phyloP scores from a whole-genome alignment of 2,888 invertebrate genomes.

The Chouioia cunea region DNA sequence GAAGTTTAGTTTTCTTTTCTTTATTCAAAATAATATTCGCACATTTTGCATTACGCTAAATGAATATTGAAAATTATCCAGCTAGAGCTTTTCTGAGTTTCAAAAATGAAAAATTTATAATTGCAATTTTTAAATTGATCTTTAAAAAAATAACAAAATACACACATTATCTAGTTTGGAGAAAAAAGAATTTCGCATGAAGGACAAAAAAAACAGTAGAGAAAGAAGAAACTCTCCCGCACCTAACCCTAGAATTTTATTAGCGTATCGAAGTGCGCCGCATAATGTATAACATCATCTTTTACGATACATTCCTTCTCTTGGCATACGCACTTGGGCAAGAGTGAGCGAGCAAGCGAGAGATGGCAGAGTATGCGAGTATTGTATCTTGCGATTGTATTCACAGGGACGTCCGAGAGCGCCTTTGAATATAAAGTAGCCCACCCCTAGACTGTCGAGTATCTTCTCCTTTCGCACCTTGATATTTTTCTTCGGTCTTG shows the following conservation, averaged over 20 bases:
- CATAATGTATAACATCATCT: constrained; percentile 66
- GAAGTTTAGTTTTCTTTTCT: too few species aligned
- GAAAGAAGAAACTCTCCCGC: constrained; percentile 50
- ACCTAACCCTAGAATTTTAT: constrained; percentile 63
- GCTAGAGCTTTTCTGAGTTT: too few species aligned
- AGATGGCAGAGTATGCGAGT: constrained; percentile 63
- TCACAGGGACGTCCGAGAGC: constrained; percentile 65
- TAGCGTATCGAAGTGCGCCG: constrained; percentile 61
- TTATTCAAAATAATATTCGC: too few species aligned
- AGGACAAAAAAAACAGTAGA: too few species aligned
- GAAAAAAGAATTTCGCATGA: too few species aligned
- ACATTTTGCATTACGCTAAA: too few species aligned
- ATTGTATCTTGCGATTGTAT: constrained; percentile 68
- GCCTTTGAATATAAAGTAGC: constrained; percentile 67
- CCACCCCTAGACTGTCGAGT: constrained; percentile 42
- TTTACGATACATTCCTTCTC: constrained; percentile 63
- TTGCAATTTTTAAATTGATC: too few species aligned
- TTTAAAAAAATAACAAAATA: too few species aligned
- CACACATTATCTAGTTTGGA: too few species aligned
- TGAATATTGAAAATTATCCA: too few species aligned
- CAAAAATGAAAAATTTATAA: too few species aligned
- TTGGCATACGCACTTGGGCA: constrained; percentile 16
- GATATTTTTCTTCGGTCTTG: background rate
- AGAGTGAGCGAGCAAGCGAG: constrained; percentile 47
- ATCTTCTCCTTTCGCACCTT: constrained; percentile 1